Base-by-base conservation (phyloP, 2,113 vertebrate genomes). In the Xenopus laevis region DNA sequence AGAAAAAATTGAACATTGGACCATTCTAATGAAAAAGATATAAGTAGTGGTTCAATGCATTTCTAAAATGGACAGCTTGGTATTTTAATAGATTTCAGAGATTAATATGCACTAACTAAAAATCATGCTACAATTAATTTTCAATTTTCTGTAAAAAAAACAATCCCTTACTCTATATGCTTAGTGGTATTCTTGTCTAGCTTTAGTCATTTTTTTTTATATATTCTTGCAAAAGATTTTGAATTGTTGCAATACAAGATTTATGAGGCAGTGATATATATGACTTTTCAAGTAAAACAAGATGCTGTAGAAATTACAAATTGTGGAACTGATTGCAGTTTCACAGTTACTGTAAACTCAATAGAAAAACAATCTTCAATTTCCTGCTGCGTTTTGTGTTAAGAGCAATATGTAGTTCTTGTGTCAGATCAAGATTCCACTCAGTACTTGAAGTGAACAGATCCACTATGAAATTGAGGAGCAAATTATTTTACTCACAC, bases 361-460 rank as follows among this genome's bases (percentile, higher is more conserved):
- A 63, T 63, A 75, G 65, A 75, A 68, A 75, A 75, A 76, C 73
- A 76, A 69, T 76, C 66, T 76, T 64, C 73, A 76, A 76, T 76
- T 76, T 76, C 73, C 66, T 76, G 66, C 73, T 69, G 66, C 66
- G 73, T 69, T 63, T 76, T 66, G 68, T 76, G 73, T 76, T 76
- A 76, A 76, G 73, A 76, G 73, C 66, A 76, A 76, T 76, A 76
- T 76, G 73, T 63, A 76, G 66, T 69, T 76, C 73, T 40, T 61
- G 73, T 76, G 73, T 76, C 73, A 76, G 58, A 76, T 76, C 65
- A 76, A 76, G 73, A 76, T 76, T 76, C 68, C 59, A 55, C 66
- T 76, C 30, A 69, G n/a, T 63, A 76, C 46, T 66, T 69, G 57
- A 76, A 76, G 73, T 76, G 66, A 69, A 76, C 73, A 69, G 66